These are phyloP conservation scores for Epicampocera succincta DNA, from an alignment of 2,888 invertebrate species.

Conservation along the genomic window DNA sequence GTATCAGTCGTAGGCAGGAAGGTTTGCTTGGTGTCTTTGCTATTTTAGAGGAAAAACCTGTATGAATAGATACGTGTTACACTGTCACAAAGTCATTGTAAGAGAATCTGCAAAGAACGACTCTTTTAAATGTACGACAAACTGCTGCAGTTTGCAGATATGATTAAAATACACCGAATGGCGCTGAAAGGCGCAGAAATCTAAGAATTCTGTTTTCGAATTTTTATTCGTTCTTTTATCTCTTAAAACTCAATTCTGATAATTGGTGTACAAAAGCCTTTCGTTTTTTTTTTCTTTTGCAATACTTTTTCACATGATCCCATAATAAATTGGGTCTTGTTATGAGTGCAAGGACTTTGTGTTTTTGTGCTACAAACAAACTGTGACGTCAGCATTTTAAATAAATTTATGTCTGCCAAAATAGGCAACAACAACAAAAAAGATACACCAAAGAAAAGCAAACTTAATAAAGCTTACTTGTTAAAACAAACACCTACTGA, in stretches of 20 bases:
- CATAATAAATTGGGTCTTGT: constrained; percentile 69
- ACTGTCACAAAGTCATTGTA: too few relatives aligned
- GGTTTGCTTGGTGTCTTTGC: too few relatives aligned
- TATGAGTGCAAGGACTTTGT: constrained; percentile 69
- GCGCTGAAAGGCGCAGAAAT: not conserved
- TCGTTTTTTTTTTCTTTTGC: constrained; percentile 10
- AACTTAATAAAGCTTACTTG: not conserved
- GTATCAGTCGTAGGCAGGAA: too few relatives aligned
- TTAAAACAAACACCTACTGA: not conserved
- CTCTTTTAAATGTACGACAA: not conserved
- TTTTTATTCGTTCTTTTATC: constrained; percentile 35
- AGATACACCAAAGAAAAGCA: constrained; percentile 18
- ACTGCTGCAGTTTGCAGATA: not conserved
- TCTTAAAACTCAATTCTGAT: constrained; percentile 63
- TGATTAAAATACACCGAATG: not conserved
- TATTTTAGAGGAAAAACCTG: too few relatives aligned
- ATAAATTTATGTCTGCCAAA: constrained; percentile 66
- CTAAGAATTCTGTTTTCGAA: not conserved
- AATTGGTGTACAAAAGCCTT: constrained; percentile 67
- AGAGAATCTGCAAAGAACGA: not conserved
- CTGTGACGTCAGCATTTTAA: constrained; percentile 69
- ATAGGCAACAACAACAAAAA: constrained; percentile 26
- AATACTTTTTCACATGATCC: constrained; percentile 66
- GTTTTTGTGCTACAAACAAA: constrained; percentile 43
- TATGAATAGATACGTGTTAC: too few relatives aligned